Percentiles rank a stretch among this genome's conserved stretches.
Evolutionary conservation across 2,113 vertebrate species (phyloP).

Genomic region (Colossoma macropomum): DNA sequence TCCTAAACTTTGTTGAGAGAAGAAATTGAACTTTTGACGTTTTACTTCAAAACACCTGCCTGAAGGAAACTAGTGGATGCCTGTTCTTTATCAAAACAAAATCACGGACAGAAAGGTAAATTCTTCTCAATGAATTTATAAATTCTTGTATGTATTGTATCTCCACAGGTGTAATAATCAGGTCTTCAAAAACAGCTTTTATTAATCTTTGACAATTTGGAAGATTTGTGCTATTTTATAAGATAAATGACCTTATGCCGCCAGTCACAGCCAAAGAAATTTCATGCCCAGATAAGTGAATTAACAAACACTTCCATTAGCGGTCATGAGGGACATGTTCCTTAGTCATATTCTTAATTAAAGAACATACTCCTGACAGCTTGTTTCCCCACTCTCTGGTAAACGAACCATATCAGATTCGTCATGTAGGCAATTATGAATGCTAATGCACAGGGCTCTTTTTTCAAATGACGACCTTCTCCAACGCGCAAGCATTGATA

Average conservation of each 20-base stretch:
- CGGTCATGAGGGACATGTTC: slow-evolving; percentile 84
- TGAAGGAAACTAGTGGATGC: slow-evolving; percentile 41
- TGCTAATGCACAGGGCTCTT: slow-evolving; percentile 82
- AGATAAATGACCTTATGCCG: slow-evolving; percentile 42
- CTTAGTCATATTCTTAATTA: slow-evolving; percentile 90
- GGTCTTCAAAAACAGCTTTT: background rate
- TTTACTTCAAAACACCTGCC: slow-evolving; percentile 34
- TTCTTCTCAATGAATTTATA: background rate
- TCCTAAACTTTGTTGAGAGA: slow-evolving; percentile 48
- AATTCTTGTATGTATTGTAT: background rate
- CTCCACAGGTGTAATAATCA: background rate
- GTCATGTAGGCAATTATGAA: slow-evolving; percentile 94
- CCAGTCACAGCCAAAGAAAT: slow-evolving; percentile 52
- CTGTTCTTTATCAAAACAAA: slow-evolving; percentile 43
- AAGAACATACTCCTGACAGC: slow-evolving; percentile 83
- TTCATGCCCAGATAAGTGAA: slow-evolving; percentile 62
- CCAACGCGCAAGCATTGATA: slow-evolving; percentile 35
- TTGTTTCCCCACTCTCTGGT: slow-evolving; percentile 83
- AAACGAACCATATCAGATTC: slow-evolving; percentile 92
- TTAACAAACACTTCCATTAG: slow-evolving; percentile 63
- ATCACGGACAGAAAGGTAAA: slow-evolving; percentile 20
- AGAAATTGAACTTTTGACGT: slow-evolving; percentile 64
- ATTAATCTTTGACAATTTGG: background rate
- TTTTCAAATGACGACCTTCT: slow-evolving; percentile 70
- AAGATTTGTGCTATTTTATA: slow-evolving; percentile 24